These are phyloP conservation scores for Psix sp. DNA, from an alignment of 1,140 invertebrate species.

Conservation along the genomic window DNA sequence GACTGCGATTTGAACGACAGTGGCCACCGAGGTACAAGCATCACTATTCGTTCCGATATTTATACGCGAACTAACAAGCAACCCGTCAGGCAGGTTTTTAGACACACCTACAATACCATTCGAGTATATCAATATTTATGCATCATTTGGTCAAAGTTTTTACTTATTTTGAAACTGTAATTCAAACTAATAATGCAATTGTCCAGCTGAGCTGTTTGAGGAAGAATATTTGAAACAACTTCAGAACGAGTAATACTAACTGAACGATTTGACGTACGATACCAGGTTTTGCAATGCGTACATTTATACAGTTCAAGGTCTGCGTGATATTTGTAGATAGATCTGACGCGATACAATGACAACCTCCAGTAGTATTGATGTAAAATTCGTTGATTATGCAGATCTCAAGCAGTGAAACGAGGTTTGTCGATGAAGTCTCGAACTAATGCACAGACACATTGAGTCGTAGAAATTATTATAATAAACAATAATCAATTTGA, in stretches of 20 bases:
- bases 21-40: slow-evolving; percentile 47
- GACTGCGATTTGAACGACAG: slow-evolving; percentile 37
- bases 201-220: too few relatives aligned
- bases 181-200: too few relatives aligned
- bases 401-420: slow-evolving; percentile 7
- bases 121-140: slow-evolving; percentile 49
- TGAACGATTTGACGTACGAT: slow-evolving; percentile 7
- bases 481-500: neutral
- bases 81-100: slow-evolving; percentile 51
- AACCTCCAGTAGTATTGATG: slow-evolving; percentile 12
- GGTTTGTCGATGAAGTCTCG: neutral
- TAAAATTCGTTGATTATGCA: slow-evolving; percentile 11
- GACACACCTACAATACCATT: slow-evolving; percentile 51
- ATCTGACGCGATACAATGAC: slow-evolving; percentile 8
- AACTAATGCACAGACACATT: too few relatives aligned
- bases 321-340: slow-evolving; percentile 31
- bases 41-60: slow-evolving; percentile 58
- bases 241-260: slow-evolving; percentile 5
- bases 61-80: slow-evolving; percentile 58
- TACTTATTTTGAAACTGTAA: too few relatives aligned
- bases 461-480: slow-evolving; percentile 2
- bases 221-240: too few relatives aligned
- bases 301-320: slow-evolving; percentile 39
- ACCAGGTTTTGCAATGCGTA: slow-evolving; percentile 14
- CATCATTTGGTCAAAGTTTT: too few relatives aligned